These are phyloP conservation scores for Heteropelma amictum DNA, from an alignment of 2,888 invertebrate genomes.

Conservation along the genomic window DNA sequence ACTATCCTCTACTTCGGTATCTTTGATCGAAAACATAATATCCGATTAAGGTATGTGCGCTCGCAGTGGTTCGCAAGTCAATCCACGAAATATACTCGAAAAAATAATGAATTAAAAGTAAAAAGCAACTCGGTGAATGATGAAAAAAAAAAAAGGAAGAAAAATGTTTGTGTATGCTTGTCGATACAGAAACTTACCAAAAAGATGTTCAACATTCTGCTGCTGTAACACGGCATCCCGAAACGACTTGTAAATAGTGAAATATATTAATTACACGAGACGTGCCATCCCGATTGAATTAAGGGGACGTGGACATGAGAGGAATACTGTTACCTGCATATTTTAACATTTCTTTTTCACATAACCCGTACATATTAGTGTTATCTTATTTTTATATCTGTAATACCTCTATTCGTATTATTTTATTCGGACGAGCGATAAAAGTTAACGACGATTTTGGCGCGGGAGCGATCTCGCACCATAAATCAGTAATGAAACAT, in stretches of 20 bases:
- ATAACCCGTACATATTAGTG: conserved; percentile 12
- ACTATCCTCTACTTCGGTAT: conserved; percentile 28
- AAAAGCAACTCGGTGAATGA: conserved; percentile 42
- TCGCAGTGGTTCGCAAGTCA: conserved; percentile 11
- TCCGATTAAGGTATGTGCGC: conserved; percentile 46
- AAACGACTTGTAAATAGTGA: conserved; percentile 54
- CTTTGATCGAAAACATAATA: conserved; percentile 30
- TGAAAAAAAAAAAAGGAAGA: too few species aligned
- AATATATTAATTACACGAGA: conserved; percentile 53
- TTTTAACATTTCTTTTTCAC: conserved; percentile 16
- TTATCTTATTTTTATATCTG: conserved; percentile 31
- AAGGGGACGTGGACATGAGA: conserved; percentile 47
- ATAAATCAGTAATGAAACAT: conserved; percentile 17
- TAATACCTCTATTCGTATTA: conserved; percentile 5
- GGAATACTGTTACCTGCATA: conserved; percentile 39
- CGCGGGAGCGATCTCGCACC: conserved; percentile 10
- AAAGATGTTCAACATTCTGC: conserved; percentile 56
- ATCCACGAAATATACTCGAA: conserved; percentile 28
- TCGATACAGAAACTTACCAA: conserved; percentile 53
- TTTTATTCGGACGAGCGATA: neutral
- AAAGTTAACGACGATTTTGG: neutral
- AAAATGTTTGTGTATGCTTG: conserved; percentile 47
- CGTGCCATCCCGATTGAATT: conserved; percentile 56
- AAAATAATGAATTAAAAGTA: conserved; percentile 43
- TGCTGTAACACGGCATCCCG: conserved; percentile 57